phyloP scores from a whole-genome alignment of 2,113 vertebrate genomes.

The Antigone vipio region DNA sequence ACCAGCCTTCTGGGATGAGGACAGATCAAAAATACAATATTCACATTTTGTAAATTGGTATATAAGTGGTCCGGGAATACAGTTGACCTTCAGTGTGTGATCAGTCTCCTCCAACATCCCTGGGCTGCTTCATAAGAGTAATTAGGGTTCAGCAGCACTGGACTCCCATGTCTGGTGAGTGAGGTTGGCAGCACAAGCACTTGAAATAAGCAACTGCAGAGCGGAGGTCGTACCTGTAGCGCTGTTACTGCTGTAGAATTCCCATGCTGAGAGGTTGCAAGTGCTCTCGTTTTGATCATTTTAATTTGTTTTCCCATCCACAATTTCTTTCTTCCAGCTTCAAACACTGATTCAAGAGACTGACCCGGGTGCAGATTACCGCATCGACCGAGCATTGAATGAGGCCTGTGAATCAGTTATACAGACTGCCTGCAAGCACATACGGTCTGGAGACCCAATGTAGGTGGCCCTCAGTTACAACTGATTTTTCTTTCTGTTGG shows the following conservation, averaged over 20 bases:
- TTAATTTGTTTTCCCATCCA: not conserved
- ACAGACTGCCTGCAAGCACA: constrained; percentile 97
- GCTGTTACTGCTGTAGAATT: not conserved
- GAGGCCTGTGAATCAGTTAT: constrained; percentile 97
- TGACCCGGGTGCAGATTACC: constrained; percentile 92
- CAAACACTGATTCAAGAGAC: constrained; percentile 94
- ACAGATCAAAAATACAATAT: not conserved
- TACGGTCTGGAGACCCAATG: constrained; percentile 95
- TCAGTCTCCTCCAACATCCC: not conserved
- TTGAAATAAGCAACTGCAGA: not conserved
- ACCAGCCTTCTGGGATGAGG: not conserved
- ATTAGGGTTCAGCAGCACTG: not conserved
- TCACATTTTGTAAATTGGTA: not conserved
- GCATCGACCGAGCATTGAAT: constrained; percentile 93
- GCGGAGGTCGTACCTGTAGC: not conserved
- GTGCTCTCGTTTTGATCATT: not conserved
- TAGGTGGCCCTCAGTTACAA: constrained; percentile 66
- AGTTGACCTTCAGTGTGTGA: not conserved
- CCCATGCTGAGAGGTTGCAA: not conserved
- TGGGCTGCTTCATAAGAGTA: not conserved
- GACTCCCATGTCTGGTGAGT: not conserved
- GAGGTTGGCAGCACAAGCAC: not conserved
- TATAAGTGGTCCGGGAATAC: not conserved
- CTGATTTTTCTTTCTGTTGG: no score
- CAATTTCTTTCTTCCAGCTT: constrained; percentile 75